Conservation (phyloP, 2,888 invertebrate genomes). For the Empis livida region DNA sequence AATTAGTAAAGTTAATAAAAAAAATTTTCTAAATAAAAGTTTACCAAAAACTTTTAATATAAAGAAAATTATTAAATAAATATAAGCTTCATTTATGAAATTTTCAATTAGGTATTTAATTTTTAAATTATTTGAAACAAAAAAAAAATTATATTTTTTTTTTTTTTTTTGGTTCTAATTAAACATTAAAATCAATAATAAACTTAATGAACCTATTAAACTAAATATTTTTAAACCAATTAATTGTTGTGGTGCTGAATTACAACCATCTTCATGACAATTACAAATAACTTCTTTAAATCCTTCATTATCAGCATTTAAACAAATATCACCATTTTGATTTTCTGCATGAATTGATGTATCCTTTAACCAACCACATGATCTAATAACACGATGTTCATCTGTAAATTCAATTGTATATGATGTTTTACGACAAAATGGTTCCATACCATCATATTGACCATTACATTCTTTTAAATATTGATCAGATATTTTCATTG, state of each 20-base stretch:
- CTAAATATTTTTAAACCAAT: neutral
- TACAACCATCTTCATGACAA: conserved; percentile 50
- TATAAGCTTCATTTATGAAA: too few relatives aligned
- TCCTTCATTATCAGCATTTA: conserved; percentile 49
- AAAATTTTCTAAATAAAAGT: too few relatives aligned
- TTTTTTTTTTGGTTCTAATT: too few relatives aligned
- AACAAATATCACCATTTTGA: conserved; percentile 36
- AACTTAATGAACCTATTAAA: neutral
- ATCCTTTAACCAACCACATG: conserved; percentile 47
- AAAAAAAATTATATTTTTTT: too few relatives aligned
- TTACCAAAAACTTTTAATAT: too few relatives aligned
- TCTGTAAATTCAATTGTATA: conserved; percentile 43
- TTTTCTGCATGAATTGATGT: conserved; percentile 13
- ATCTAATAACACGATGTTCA: conserved; percentile 39
- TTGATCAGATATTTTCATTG: conserved; percentile 30
- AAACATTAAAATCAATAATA: conserved; percentile 10
- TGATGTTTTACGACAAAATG: conserved; percentile 57
- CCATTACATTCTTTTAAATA: conserved; percentile 38
- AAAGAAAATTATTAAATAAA: too few relatives aligned
- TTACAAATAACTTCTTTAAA: conserved; percentile 49
- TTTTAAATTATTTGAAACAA: too few relatives aligned
- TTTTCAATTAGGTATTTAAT: too few relatives aligned
- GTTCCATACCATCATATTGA: conserved; percentile 30
- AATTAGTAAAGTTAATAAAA: too few relatives aligned
- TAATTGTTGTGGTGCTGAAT: conserved; percentile 25